Evolutionary conservation across 2,797 vertebrate species (phyloP), one percentile per base, ranked within the genome.

Genomic region (Gymnothorax reevesii): DNA sequence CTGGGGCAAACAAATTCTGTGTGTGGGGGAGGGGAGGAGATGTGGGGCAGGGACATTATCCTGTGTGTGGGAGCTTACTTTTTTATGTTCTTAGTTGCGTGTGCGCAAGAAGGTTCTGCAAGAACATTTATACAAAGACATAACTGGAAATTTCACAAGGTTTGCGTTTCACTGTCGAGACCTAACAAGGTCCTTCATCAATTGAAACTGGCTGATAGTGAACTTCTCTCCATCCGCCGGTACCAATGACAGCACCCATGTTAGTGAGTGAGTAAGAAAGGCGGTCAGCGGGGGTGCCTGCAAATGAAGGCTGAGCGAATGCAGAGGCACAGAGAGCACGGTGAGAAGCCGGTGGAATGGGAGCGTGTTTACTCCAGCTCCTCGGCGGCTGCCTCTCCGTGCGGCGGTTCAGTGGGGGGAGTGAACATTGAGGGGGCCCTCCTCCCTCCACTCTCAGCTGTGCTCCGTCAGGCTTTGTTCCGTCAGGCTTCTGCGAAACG

Each of bases 311-410:
- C 42, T 4, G 55, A 42, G 25, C 60, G 52, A 54, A 33, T 22
- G 66, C n/a, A 42, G 87, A n/a, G 82, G n/a, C 17, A 62, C 25
- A 55, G 73, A n/a, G 73, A 86, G 64, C 62, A 62, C 57, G 62
- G 57, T 54, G 86, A 60, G 60, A 13, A 86, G 86, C 87, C 83
- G 77, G 88, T 79, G 86, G 89, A 79, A 1, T 71, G 88, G 88
- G 91, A 91, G 90, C 87, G 92, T 93, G 92, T 94, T 94, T 94
- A 94, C 93, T 91, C 92, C 91, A 89, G 88, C 88, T 93, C 93
- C 93, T 93, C 84, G 84, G 91, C 89, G 94, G 91, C 90, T 49
- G 84, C 87, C 88, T 90, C 91, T 92, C 83, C 83, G 71, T 77
- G 88, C 87, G 82, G 79, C 60, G 57, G 87, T 85, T 87, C 71